Conservation (phyloP, 2,113 vertebrate genomes). For the Urocynchramus pylzowi region DNA sequence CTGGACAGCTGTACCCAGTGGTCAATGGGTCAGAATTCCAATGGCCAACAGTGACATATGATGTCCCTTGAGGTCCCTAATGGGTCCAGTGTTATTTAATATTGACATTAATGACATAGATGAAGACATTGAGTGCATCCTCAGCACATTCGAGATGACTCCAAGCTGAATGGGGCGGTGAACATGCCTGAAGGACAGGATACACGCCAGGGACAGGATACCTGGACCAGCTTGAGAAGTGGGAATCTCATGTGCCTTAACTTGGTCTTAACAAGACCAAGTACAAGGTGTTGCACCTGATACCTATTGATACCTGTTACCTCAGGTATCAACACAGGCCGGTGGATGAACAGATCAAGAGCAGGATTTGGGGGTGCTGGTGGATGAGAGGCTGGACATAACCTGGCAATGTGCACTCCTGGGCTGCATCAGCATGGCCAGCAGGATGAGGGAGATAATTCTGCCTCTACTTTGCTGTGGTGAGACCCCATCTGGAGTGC, state of each 20-base stretch:
- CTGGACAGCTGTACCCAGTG: neutral
- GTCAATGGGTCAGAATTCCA: neutral
- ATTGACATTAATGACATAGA: neutral
- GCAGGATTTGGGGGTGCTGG: neutral
- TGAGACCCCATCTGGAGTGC: rapidly evolving
- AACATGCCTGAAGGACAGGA: neutral
- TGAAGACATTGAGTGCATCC: neutral
- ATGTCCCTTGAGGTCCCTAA: neutral
- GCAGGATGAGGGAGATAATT: neutral
- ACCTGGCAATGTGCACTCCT: neutral
- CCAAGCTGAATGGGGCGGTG: rapidly evolving
- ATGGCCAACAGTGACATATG: neutral
- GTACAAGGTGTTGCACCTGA: neutral
- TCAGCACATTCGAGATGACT: neutral
- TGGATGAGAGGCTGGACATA: neutral
- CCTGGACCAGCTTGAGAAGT: neutral
- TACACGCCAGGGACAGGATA: neutral
- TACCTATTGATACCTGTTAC: too few relatives aligned
- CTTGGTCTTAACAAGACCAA: neutral
- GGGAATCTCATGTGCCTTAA: neutral
- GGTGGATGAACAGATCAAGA: neutral
- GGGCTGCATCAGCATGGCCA: neutral
- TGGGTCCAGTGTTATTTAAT: neutral
- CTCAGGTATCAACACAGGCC: neutral
- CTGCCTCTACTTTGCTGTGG: neutral